Conservation (phyloP, 2,797 vertebrate species). For the Myotis vivesi region DNA sequence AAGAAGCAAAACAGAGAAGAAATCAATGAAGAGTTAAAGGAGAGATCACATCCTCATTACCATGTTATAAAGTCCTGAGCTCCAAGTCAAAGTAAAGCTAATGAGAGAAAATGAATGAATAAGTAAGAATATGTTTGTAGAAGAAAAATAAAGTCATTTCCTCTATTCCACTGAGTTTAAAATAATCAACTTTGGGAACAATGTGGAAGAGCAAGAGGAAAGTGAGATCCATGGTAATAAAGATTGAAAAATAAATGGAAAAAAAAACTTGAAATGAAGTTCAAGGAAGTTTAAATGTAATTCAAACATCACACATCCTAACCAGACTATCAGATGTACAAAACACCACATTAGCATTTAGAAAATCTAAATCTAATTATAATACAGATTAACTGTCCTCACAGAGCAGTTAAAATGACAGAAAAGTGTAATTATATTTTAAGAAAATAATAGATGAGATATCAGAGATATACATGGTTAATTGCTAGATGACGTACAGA, state of each 20-base stretch:
- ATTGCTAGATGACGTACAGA: slow-evolving; percentile 13
- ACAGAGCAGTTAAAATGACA: neutral
- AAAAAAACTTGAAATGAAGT: neutral
- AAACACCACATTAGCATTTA: neutral
- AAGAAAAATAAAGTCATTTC: neutral
- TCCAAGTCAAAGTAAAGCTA: neutral
- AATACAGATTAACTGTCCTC: slow-evolving; percentile 10
- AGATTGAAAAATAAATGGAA: neutral
- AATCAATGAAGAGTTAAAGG: neutral
- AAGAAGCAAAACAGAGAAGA: neutral
- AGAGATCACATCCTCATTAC: neutral
- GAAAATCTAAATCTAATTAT: neutral
- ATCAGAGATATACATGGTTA: slow-evolving; percentile 19
- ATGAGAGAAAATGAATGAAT: neutral
- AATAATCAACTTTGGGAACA: neutral
- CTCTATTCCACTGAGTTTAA: neutral
- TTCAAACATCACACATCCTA: neutral
- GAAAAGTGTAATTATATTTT: slow-evolving; percentile 18
- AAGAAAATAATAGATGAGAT: slow-evolving; percentile 34
- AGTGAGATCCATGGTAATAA: neutral
- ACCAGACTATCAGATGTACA: neutral
- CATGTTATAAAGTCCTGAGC: neutral
- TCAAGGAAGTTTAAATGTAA: neutral
- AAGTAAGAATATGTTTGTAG: neutral
- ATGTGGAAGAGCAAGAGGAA: neutral